Percentiles rank a stretch among this genome's conserved stretches.
Conservation (phyloP, 2,888 invertebrate species). For the Parnassius glacialis region DNA sequence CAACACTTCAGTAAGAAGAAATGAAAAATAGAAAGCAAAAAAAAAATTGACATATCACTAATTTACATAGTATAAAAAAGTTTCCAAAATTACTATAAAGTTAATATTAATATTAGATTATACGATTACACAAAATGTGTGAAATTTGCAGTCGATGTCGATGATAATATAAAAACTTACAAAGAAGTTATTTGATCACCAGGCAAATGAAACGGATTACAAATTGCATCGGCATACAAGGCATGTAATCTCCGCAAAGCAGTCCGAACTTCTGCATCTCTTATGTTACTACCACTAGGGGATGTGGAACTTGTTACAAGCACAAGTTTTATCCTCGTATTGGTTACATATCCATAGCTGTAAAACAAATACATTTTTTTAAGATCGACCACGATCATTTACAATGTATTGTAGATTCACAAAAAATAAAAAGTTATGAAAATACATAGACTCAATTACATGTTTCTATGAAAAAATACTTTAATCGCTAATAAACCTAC, state of each 20-base stretch:
- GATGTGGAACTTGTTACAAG: constrained; percentile 96
- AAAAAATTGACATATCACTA: no score
- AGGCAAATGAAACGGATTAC: constrained; percentile 98
- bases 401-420: no score
- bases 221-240: constrained; percentile 95
- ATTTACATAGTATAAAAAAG: no score
- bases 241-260: constrained; percentile 93
- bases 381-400: no score
- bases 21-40: no score
- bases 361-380: constrained; percentile 36
- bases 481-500: constrained; percentile 69
- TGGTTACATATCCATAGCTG: constrained; percentile 98
- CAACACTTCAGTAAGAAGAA: no score
- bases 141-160: no score
- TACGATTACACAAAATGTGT: no score
- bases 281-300: constrained; percentile 90
- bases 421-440: no score
- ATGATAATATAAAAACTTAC: constrained; percentile 77
- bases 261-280: constrained; percentile 96
- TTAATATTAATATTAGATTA: no score
- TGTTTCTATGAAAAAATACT: constrained; percentile 30
- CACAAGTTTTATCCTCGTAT: constrained; percentile 96
- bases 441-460: no score
- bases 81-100: no score
- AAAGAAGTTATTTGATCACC: constrained; percentile 93